Conservation (phyloP, 64 coral and sea anemone genomes). For the Astreopora myriophthalma region DNA sequence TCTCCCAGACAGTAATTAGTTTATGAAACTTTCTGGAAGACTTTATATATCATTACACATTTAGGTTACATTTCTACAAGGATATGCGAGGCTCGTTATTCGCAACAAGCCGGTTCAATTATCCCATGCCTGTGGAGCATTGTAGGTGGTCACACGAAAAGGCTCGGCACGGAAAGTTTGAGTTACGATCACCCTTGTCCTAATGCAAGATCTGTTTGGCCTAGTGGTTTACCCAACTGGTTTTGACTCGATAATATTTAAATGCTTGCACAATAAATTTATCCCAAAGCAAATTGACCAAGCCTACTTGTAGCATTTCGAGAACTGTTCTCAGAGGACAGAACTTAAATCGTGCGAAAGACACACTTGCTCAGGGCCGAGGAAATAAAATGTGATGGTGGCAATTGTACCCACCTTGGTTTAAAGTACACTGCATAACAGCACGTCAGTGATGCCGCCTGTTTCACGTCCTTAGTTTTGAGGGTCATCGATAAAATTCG, state of each 20-base stretch:
- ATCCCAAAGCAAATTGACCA: not conserved
- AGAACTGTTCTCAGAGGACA: not conserved
- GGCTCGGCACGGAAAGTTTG: not conserved
- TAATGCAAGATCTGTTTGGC: not conserved
- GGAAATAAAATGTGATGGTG: not conserved
- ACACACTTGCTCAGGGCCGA: not conserved
- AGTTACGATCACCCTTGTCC: not conserved
- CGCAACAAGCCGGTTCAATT: too few relatives aligned
- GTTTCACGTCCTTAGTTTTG: not conserved
- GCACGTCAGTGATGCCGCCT: not conserved
- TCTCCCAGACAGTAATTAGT: not conserved
- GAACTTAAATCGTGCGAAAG: not conserved
- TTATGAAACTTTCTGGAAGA: not conserved
- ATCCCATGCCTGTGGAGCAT: not conserved
- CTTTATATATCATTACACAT: not conserved
- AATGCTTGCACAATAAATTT: not conserved
- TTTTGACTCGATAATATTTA: not conserved
- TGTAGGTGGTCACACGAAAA: not conserved
- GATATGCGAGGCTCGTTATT: too few relatives aligned
- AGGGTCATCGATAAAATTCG: slow-evolving; percentile 26
- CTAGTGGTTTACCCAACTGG: not conserved
- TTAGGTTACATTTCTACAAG: not conserved
- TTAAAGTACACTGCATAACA: slow-evolving; percentile 47
- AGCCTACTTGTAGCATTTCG: not conserved
- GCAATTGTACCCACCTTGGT: slow-evolving; percentile 28